A percentile compares a stretch with the other conserved stretches of the same genome.
These are phyloP conservation scores for Eudyptes chrysolophus DNA, from an alignment of 2,113 vertebrate genomes.

Conservation along the genomic window DNA sequence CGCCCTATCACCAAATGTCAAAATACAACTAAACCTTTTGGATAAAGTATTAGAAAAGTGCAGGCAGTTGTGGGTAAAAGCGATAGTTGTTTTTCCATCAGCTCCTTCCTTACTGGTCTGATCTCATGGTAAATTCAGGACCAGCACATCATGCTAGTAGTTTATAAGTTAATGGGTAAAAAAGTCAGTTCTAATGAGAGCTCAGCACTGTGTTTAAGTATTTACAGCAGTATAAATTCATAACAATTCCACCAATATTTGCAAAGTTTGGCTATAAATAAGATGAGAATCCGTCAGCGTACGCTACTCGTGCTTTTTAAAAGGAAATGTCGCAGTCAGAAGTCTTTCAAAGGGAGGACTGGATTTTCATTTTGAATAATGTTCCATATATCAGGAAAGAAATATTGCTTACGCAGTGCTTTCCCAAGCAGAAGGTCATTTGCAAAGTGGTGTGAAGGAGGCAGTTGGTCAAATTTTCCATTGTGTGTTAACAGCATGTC, in stretches of 20 bases:
- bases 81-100: neutral
- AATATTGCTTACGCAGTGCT: neutral
- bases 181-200: neutral
- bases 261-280: neutral
- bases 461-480: slow-evolving; percentile 17
- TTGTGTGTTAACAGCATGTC: slow-evolving; percentile 12
- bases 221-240: neutral
- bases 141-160: neutral
- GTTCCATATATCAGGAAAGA: neutral
- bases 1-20: neutral
- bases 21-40: neutral
- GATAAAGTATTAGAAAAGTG: neutral
- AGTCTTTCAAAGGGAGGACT: neutral
- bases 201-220: neutral
- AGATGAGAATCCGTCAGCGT: neutral
- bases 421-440: slow-evolving; percentile 6
- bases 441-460: neutral
- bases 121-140: neutral
- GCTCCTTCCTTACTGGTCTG: neutral
- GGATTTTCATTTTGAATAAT: neutral
- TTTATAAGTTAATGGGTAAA: neutral
- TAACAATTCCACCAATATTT: neutral
- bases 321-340: neutral
- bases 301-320: neutral
- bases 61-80: neutral